phyloP scores from a whole-genome alignment of 2,797 vertebrate genomes.

The Nyctibius grandis region DNA sequence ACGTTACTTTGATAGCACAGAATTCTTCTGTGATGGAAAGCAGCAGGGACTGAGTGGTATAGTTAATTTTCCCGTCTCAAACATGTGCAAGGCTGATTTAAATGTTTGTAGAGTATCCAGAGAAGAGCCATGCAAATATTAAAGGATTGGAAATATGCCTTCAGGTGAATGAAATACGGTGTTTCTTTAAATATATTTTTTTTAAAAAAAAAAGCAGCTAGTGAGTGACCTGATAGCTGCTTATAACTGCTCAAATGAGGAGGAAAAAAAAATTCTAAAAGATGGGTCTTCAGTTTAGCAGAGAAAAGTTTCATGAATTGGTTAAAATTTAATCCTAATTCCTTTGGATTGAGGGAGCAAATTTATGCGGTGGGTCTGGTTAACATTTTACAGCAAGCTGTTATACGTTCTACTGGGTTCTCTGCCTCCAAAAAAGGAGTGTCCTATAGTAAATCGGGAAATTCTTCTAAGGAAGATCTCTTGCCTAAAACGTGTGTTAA shows the following conservation, averaged over 20 bases:
- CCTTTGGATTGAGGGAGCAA: not conserved
- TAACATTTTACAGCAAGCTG: not conserved
- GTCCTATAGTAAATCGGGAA: not conserved
- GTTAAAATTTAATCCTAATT: not conserved
- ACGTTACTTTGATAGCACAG: not conserved
- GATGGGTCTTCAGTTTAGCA: not conserved
- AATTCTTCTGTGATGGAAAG: not conserved
- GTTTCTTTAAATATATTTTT: not conserved
- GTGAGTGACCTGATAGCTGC: not conserved
- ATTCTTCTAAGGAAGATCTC: not conserved
- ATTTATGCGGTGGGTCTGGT: not conserved
- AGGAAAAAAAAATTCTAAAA: not conserved
- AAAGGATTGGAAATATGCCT: not conserved
- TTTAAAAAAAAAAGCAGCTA: not conserved
- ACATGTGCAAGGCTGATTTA: not conserved
- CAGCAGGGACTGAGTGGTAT: not conserved
- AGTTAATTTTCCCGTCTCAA: not conserved
- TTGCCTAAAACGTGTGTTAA: not conserved
- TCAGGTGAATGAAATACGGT: not conserved
- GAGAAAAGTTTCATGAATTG: not conserved
- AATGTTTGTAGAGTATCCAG: not conserved
- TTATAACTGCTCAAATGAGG: not conserved
- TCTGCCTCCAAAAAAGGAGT: not conserved
- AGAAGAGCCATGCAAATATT: not conserved
- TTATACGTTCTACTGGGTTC: accelerated